Conservation (phyloP, 2,888 invertebrate genomes). For the Muschampia plurimacula region DNA sequence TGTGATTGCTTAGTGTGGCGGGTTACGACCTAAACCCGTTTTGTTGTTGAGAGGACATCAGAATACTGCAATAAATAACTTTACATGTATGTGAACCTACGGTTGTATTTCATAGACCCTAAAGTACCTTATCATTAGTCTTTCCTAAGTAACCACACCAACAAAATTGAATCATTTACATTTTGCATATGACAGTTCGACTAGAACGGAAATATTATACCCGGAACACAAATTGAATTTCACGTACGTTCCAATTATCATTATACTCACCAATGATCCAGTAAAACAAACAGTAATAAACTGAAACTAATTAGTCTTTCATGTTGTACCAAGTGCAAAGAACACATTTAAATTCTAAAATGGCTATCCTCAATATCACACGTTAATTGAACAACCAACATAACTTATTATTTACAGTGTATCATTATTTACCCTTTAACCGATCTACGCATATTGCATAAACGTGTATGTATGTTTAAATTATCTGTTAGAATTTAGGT, state of each 20-base stretch:
- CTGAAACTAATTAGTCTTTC: not conserved
- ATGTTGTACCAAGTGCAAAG: not conserved
- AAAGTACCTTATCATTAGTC: too few species aligned
- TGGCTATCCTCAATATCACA: not conserved
- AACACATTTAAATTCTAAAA: not conserved
- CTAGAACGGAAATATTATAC: not conserved
- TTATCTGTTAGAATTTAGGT: too few species aligned
- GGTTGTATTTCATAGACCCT: too few species aligned
- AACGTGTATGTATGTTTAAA: too few species aligned
- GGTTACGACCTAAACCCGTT: too few species aligned
- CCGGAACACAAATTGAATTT: not conserved
- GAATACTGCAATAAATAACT: too few species aligned
- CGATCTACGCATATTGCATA: too few species aligned
- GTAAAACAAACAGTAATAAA: slow-evolving; percentile 5
- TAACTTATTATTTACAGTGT: not conserved
- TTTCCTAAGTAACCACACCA: too few species aligned
- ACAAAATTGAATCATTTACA: not conserved
- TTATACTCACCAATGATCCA: not conserved
- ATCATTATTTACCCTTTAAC: too few species aligned
- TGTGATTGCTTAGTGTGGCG: too few species aligned
- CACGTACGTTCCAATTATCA: not conserved
- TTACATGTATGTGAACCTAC: too few species aligned
- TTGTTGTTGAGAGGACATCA: too few species aligned
- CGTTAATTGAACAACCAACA: not conserved
- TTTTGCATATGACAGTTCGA: not conserved